Conservation (phyloP, 2,888 invertebrate species). For the Chymomyza amoena region DNA sequence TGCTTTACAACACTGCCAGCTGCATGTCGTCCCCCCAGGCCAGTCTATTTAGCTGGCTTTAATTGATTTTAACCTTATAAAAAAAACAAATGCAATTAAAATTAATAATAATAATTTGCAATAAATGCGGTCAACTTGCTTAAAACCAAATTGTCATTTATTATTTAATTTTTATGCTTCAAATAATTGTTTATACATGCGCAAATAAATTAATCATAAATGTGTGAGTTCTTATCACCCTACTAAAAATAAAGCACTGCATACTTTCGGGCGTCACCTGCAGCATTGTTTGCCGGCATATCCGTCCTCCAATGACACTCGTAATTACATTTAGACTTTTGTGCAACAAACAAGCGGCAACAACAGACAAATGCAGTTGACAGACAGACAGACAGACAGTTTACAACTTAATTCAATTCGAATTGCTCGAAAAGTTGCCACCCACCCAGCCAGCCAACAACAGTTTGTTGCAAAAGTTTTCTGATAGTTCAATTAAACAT, state of each 20-base stretch:
- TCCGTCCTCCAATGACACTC: background rate
- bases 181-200: background rate
- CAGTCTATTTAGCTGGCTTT: background rate
- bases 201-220: background rate
- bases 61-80: background rate
- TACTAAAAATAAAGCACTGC: constrained; percentile 25
- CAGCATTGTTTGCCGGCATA: constrained; percentile 6
- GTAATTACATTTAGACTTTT: constrained; percentile 49
- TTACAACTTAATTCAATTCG: constrained; percentile 39
- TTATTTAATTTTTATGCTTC: background rate
- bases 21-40: background rate
- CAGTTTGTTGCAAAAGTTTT: constrained; percentile 17
- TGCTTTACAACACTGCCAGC: background rate
- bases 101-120: background rate
- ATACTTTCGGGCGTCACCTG: constrained; percentile 33
- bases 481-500: constrained; percentile 10
- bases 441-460: background rate
- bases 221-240: background rate
- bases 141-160: too few relatives aligned
- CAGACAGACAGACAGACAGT: constrained; percentile 13
- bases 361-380: background rate
- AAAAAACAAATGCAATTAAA: background rate
- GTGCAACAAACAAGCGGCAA: background rate
- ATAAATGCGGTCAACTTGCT: background rate
- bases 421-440: background rate